Evolutionary conservation across 2,113 vertebrate genomes (phyloP).

Genomic region (Microtus oregoni): DNA sequence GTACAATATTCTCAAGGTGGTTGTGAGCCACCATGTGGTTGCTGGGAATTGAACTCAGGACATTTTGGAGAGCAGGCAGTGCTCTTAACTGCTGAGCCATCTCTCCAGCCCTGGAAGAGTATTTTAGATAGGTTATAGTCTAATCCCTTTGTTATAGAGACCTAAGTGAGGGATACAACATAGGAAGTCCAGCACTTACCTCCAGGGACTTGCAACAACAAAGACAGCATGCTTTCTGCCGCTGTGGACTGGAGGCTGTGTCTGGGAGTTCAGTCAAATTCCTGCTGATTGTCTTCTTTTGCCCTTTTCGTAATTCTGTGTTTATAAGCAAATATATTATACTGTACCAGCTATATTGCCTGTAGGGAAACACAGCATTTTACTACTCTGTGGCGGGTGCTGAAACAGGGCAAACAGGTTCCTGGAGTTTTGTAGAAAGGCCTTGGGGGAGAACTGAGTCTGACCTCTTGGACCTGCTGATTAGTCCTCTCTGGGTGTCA

Average conservation of each 20-base stretch:
- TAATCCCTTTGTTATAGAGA: constrained; percentile 11
- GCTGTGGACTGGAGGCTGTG: background rate
- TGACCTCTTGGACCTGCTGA: constrained; percentile 47
- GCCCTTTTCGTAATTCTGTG: constrained; percentile 32
- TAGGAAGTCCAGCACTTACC: background rate
- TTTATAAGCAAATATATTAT: constrained; percentile 38
- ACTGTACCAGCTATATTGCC: constrained; percentile 16
- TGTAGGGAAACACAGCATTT: constrained; percentile 45
- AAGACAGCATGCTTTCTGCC: background rate
- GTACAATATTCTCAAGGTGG: no score
- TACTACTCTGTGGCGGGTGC: constrained; percentile 20
- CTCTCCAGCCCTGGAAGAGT: no score
- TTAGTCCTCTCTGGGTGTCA: constrained; percentile 72
- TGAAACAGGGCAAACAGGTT: constrained; percentile 67
- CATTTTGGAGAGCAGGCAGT: no score
- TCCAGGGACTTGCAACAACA: background rate
- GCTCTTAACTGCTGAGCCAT: no score
- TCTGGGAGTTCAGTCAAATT: constrained; percentile 8
- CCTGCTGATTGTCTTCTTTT: background rate
- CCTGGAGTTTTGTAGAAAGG: constrained; percentile 65
- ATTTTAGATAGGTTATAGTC: background rate
- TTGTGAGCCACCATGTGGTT: no score
- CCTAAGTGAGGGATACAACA: background rate
- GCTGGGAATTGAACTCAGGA: no score
- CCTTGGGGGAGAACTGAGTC: constrained; percentile 54